Conservation (phyloP, 2,888 invertebrate genomes). For the Epistrophe eligans region DNA sequence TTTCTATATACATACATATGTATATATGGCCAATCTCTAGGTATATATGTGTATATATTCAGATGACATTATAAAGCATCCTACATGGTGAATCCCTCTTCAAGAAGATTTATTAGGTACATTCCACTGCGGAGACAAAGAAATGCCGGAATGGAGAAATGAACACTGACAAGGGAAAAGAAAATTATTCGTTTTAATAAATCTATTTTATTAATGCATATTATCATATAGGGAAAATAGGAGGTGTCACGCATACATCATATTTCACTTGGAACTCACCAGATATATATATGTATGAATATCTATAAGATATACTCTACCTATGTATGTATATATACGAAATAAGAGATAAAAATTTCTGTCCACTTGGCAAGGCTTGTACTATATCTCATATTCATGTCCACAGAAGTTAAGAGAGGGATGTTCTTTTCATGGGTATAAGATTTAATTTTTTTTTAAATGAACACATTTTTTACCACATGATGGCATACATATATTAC, state of each 20-base stretch:
- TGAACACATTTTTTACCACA: slow-evolving; percentile 65
- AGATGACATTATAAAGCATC: slow-evolving; percentile 52
- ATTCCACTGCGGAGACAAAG: slow-evolving; percentile 59
- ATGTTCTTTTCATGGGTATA: slow-evolving; percentile 8
- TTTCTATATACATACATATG: background rate
- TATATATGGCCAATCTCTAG: background rate
- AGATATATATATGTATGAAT: slow-evolving; percentile 3
- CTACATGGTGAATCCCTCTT: slow-evolving; percentile 50
- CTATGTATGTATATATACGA: background rate
- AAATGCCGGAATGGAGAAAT: slow-evolving; percentile 57
- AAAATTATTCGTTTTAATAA: slow-evolving; percentile 71
- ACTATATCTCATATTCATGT: background rate
- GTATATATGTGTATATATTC: background rate
- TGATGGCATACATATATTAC: slow-evolving; percentile 38
- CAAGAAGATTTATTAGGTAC: slow-evolving; percentile 62
- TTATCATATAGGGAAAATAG: slow-evolving; percentile 74
- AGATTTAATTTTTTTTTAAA: slow-evolving; percentile 33
- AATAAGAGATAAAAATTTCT: background rate
- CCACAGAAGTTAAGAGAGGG: background rate
- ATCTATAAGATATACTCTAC: slow-evolving; percentile 10
- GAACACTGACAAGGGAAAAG: slow-evolving; percentile 56
- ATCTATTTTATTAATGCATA: slow-evolving; percentile 77
- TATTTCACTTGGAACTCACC: slow-evolving; percentile 54
- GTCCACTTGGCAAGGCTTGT: slow-evolving; percentile 27
- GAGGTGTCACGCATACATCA: slow-evolving; percentile 76